phyloP scores from a whole-genome alignment of 2,888 invertebrate genomes.

The Scotopteryx bipunctaria region DNA sequence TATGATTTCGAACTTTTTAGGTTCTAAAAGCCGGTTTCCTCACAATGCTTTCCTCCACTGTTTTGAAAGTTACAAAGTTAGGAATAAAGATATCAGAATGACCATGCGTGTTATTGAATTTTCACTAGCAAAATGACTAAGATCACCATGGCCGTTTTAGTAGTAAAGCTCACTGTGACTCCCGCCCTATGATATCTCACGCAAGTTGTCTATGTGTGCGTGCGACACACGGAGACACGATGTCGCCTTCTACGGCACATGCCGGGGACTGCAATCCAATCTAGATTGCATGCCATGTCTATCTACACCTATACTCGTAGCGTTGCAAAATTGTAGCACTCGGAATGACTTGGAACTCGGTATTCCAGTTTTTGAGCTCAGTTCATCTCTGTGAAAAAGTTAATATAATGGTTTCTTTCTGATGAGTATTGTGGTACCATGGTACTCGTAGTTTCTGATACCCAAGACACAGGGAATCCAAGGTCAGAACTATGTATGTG shows the following conservation, averaged over 20 bases:
- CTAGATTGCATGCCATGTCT: constrained; percentile 34
- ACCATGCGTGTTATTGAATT: too few species aligned
- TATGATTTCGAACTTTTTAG: too few species aligned
- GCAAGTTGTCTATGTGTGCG: constrained; percentile 33
- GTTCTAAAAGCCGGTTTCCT: too few species aligned
- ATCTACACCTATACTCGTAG: constrained; percentile 19
- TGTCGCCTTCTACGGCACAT: constrained; percentile 57
- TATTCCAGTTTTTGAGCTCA: constrained; percentile 35
- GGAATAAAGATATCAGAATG: too few species aligned
- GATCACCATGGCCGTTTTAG: too few species aligned
- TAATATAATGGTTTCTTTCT: neutral
- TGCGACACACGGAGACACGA: constrained; percentile 55
- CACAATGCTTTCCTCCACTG: too few species aligned
- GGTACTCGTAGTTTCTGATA: neutral
- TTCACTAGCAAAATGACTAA: too few species aligned
- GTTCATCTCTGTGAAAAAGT: constrained; percentile 9
- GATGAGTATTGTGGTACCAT: neutral
- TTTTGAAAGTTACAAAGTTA: too few species aligned
- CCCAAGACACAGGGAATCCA: too few species aligned
- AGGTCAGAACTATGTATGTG: too few species aligned
- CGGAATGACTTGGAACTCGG: constrained; percentile 26
- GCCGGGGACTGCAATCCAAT: constrained; percentile 42
- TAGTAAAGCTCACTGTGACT: constrained; percentile 9
- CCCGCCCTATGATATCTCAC: constrained; percentile 9
- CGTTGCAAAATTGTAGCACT: constrained; percentile 32